Base-by-base conservation (phyloP, 2,888 invertebrate species). In the Acleris sparsana region DNA sequence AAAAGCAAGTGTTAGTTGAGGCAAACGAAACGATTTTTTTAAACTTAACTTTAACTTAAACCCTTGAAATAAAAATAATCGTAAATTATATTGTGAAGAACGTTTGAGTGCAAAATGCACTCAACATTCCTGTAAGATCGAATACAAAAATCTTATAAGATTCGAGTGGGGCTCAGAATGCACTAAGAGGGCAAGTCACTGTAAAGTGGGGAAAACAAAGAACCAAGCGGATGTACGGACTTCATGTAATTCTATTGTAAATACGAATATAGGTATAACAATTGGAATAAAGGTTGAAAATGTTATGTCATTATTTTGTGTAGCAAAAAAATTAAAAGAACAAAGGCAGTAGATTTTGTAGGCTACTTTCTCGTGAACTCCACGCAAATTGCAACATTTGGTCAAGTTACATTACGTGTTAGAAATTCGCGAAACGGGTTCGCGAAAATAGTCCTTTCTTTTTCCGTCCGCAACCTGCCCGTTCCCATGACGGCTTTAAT, bases 401-500 rank as follows among this genome's bases (percentile, higher is more conserved):
- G 39, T 39, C 4, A 13, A 39, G 13, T 9, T 39, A 39, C 13
- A 4, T 13, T 33, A 33, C 17, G 46, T 46, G 17, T 46, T 46
- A 46, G 7, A 46, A n/a, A 43, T 22, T 43, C 16, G n/a, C 43
- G 16, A 13, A 13, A 22, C 48, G 44, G 17, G 39, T 20, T 11
- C 25, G 48, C 48, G 48, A 59, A 53, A 59, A 53, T 29, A 33
- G n/a, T 43, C 44, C 44, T 63, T 44, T 49, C 39, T 51, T 48
- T 56, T 61, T 29, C 39, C 39, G 39, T 39, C 11, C 56, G 29
- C 59, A 13, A 22, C 18, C 51, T 56, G 60, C 43, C 65, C 9
- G 55, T 61, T 65, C 65, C 55, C 65, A 65, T 61, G 65, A 52
- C 55, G 60, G 49, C 25, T 29, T 56, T 51, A 65, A 55, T 51